Evolutionary conservation across 37 sponge, comb jelly and placozoan genomes (phyloP), one percentile per base, ranked within the genome.

Genomic region (Cliona cf. orientalis): DNA sequence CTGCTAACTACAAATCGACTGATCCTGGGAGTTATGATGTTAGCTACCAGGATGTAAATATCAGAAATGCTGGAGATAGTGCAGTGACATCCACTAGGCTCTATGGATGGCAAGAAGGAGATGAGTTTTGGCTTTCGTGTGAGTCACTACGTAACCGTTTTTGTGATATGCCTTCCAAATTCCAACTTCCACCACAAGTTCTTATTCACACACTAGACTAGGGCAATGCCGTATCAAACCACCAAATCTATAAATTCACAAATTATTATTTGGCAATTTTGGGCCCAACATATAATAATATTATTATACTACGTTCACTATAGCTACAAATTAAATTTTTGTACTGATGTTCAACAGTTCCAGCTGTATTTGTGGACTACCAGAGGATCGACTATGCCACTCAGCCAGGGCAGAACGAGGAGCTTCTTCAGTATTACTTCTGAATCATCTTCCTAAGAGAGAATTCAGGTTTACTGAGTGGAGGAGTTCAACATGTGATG

Each of bases 401-500:
- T 5, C 3, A 29, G 5, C 6, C 33, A 11, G 33, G 19, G 19
- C 25, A 40, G 38, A 11, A 39, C 1, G 41, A 57, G 1, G 39
- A 5, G 5, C 40, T 14, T 40, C 59, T 25, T 42, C 60, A 75
- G 61, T 75, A 60, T 42, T 75, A 56, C 58, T 75, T n/a, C n/a
- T n/a, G n/a, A n/a, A n/a, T 60, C 25, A 29, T 75, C 26, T 75
- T 75, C 28, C 61, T 75, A 12, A 33, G 76, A 39, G 76, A 75
- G 42, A 75, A 59, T 17, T n/a, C n/a, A n/a, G n/a, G n/a, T n/a
- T 49, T 49, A 11, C 55, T 19, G 55, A 49, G 11, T 49, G 55
- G n/a, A n/a, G n/a, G n/a, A n/a, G n/a, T n/a, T n/a, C n/a, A n/a
- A n/a, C n/a, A 49, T 17, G 25, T 80, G 42, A 31, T 31, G 0